These are phyloP conservation scores for Chrysomela aeneicollis DNA, from an alignment of 2,888 invertebrate species.

Conservation along the genomic window DNA sequence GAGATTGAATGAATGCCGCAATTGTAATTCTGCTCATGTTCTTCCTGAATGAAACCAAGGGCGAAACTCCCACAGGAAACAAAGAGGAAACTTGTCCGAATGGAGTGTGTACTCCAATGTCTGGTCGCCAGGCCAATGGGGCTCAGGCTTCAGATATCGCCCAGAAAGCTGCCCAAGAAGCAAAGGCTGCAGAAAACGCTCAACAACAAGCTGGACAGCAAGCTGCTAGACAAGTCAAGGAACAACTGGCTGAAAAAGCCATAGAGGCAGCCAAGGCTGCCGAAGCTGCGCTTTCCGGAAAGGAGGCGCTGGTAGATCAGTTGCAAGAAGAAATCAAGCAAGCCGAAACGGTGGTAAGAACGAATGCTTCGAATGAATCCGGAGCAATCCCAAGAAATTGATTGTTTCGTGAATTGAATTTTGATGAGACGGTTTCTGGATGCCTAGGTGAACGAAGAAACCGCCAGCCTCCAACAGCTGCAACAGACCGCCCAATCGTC, in stretches of 20 bases:
- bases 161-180: conserved; percentile 76
- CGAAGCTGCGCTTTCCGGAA: conserved; percentile 69
- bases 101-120: conserved; percentile 37
- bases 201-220: conserved; percentile 76
- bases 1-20: not conserved
- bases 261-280: conserved; percentile 75
- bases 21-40: not conserved
- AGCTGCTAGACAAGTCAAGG: conserved; percentile 73
- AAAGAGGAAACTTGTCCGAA: conserved; percentile 19
- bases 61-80: conserved; percentile 31
- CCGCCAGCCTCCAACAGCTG: conserved; percentile 68
- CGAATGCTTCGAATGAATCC: too few relatives aligned
- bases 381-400: too few relatives aligned
- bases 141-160: conserved; percentile 69
- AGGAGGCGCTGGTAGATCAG: conserved; percentile 68
- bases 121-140: not conserved
- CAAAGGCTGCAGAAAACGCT: conserved; percentile 76
- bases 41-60: conserved; percentile 5
- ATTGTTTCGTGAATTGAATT: too few relatives aligned
- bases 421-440: too few relatives aligned
- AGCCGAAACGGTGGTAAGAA: conserved; percentile 61
- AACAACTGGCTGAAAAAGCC: conserved; percentile 75
- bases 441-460: conserved; percentile 62
- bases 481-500: conserved; percentile 72
- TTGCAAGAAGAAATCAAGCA: conserved; percentile 74